phyloP scores from a whole-genome alignment of 2,888 invertebrate species.

The Toxonevra muliebris region DNA sequence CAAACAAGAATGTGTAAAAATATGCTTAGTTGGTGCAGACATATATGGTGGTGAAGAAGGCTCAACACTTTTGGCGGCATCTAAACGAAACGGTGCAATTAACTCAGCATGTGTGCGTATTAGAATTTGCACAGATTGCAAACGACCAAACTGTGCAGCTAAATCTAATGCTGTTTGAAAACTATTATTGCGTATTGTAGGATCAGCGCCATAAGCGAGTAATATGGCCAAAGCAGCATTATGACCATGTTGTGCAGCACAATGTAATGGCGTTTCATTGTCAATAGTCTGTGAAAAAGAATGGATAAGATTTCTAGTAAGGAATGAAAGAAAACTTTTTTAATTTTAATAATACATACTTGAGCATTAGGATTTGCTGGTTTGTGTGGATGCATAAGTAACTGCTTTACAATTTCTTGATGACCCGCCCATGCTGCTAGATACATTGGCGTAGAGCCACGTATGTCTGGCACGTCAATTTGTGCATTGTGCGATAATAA shows the following conservation, averaged over 20 bases:
- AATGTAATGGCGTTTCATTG: conserved; percentile 91
- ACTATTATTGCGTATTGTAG: conserved; percentile 83
- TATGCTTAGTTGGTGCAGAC: conserved; percentile 49
- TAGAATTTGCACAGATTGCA: conserved; percentile 87
- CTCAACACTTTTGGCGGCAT: conserved; percentile 21
- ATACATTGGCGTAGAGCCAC: conserved; percentile 93
- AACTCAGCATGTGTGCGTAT: conserved; percentile 84
- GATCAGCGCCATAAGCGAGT: conserved; percentile 86
- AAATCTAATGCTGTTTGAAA: conserved; percentile 93
- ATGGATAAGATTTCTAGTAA: neutral
- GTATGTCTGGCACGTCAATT: conserved; percentile 85
- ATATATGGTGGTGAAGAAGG: conserved; percentile 41
- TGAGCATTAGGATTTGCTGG: conserved; percentile 84
- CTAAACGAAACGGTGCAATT: conserved; percentile 72
- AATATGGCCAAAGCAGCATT: conserved; percentile 84
- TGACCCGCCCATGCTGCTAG: conserved; percentile 95
- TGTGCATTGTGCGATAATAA: conserved; percentile 82
- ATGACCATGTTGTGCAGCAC: conserved; percentile 92
- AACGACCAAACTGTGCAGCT: conserved; percentile 86
- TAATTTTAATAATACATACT: too few relatives aligned
- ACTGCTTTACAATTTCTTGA: conserved; percentile 83
- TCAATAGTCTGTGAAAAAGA: conserved; percentile 59
- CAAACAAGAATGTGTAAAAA: conserved; percentile 80
- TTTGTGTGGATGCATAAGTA: conserved; percentile 81
- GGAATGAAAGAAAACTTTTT: neutral